A percentile compares a stretch with the other conserved stretches of the same genome.
Evolutionary conservation across 1,140 invertebrate genomes (phyloP).

Genomic region (Drosophila lowei): DNA sequence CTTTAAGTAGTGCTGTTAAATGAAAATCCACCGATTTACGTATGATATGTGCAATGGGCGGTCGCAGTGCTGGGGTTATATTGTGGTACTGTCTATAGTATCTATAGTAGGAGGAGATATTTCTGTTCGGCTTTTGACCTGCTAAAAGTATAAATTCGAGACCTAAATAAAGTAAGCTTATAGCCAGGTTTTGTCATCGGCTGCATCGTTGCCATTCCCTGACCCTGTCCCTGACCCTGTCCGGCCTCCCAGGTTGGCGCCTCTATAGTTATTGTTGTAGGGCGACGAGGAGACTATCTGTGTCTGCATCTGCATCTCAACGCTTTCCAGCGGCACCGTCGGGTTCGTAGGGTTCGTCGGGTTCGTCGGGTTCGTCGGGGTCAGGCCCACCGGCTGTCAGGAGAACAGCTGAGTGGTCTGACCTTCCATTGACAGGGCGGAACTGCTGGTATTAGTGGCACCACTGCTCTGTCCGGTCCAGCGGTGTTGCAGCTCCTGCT

Average conservation of each 20-base stretch:
- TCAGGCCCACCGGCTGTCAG: conserved; percentile 44
- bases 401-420: conserved; percentile 60
- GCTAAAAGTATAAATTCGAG: conserved; percentile 65
- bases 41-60: too few species aligned
- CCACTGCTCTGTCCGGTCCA: conserved; percentile 39
- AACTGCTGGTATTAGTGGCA: conserved; percentile 21
- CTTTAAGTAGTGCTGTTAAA: too few species aligned
- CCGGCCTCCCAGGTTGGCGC: conserved; percentile 39
- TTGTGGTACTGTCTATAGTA: too few species aligned
- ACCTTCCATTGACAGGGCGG: background rate
- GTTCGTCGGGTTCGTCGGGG: background rate
- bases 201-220: conserved; percentile 12
- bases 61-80: too few species aligned
- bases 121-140: background rate
- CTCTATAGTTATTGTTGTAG: conserved; percentile 66
- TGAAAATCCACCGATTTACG: too few species aligned
- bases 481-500: conserved; percentile 66
- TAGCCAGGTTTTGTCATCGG: conserved; percentile 76
- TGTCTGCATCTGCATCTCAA: conserved; percentile 57
- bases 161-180: conserved; percentile 45
- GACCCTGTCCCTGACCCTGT: conserved; percentile 9
- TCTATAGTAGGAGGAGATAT: too few species aligned
- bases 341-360: conserved; percentile 3
- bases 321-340: conserved; percentile 29
- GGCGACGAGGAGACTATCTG: conserved; percentile 50